Base-by-base conservation (phyloP, 2,113 vertebrate species). In the Colaptes auratus region DNA sequence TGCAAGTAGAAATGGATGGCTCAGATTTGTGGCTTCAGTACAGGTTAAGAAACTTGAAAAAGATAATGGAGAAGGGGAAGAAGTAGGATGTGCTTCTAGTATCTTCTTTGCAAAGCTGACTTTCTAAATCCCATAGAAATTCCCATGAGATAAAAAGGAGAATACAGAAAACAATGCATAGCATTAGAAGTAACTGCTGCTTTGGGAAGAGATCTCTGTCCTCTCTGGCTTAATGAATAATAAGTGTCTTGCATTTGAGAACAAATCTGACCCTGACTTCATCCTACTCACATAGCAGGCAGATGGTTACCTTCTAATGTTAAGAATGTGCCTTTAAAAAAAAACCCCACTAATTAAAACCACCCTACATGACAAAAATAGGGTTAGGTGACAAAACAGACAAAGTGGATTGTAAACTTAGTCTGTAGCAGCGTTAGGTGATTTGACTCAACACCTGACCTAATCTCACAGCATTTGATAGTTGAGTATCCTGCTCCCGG, bases 251-350 rank as follows among this genome's bases (percentile, higher is more conserved):
- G 66, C 59, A 71, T 66, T 74, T 83, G 60, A 53, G 55, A 59
- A 65, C 35, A 84, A 52, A 63, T 82, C 53, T 81, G 70, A 78
- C 64, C 39, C 55, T 66, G 36, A 53, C 79, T 91, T 83, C 74
- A 55, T 44, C 53, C 35, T 82, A 35, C 39, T 86, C 39, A 23
- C 27, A 78, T 81, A 59, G 21, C 44, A 91, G 63, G 70, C 33
- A 82, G 39, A 76, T 66, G 21, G 67, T 84, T 69, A 63, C 50
- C 50, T 89, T 78, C 27, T 60, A 67, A 63, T 3, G 4, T 72
- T 78, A 64, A 76, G 69, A 82, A 70, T 0, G 52, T 94, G 86
- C 96, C 88, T 97, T 97, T 90, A 78, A 15, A 9, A 69, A 90
- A 42, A 7, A n/a, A n/a, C n/a, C n/a, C n/a, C n/a, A n/a, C n/a